Evolutionary conservation across 30 jellyfish, hydroid and myxozoan genomes (phyloP), one percentile per base, ranked within the genome.

Genomic region (Turritopsis rubra): DNA sequence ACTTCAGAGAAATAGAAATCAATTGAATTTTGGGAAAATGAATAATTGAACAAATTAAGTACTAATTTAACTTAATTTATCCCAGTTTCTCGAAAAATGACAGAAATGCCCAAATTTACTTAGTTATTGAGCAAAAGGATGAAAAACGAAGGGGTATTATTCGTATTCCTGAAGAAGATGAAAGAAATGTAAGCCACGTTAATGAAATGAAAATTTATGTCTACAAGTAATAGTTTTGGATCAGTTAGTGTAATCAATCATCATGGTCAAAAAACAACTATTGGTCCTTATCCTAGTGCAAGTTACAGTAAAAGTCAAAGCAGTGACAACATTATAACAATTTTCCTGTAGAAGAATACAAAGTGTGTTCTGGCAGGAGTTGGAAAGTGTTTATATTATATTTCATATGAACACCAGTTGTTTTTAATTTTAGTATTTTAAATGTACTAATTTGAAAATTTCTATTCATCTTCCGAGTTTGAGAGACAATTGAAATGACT

Each of bases 221-320:
- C 79, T 76, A 20, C 18, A 18, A 76, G 30, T 22, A 25, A 30
- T 31, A 22, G 79, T 8, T 93, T 88, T 81, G 71, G 80, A 5
- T 75, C 89, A n/a, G 73, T 93, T 52, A 96, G 97, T 1, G 79
- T 93, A 18, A 92, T 93, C 28, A 93, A 91, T 82, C 99, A 93
- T 54, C 96, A 90, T 75, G 99, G 99, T 23, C 87, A 80, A 54
- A 75, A 89, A 25, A 90, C 96, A 28, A 77, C 79, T 9, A 76
- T 79, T 52, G 99, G 99, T 18, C 99, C 88, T 80, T 93, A 93
- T 81, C 85, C 88, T 60, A 81, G 96, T 52, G 99, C 88, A 71
- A 91, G 89, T 52, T 93, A 22, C 79, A 93, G 81, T 85, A 75
- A 53, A 89, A 85, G 75, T 91, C 75, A 26, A 76, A 89, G 30